phyloP scores from a whole-genome alignment of 2,113 vertebrate species.

The Theristicus caerulescens region DNA sequence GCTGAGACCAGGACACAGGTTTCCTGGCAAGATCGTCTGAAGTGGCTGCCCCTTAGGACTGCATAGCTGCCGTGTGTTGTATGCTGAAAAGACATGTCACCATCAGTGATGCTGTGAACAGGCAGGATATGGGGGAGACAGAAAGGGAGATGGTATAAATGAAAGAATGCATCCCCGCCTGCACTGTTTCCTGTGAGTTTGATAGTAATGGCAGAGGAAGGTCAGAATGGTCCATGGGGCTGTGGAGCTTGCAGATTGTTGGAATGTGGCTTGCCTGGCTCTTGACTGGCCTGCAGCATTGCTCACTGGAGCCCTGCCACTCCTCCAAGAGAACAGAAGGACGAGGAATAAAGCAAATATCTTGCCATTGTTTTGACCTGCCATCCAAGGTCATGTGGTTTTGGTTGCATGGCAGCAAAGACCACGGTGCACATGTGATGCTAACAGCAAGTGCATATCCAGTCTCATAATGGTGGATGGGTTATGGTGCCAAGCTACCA shows the following conservation, averaged over 20 bases:
- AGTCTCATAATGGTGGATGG: background rate
- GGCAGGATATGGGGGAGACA: background rate
- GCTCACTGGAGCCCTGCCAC: background rate
- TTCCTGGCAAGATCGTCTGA: background rate
- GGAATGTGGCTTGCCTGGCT: background rate
- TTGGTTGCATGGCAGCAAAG: background rate
- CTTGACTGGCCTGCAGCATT: background rate
- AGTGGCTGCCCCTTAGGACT: background rate
- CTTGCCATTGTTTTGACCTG: background rate
- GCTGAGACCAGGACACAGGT: no score
- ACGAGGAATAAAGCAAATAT: background rate
- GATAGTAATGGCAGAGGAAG: no score
- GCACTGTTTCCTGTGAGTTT: background rate
- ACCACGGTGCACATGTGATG: background rate
- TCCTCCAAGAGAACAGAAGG: fast-evolving
- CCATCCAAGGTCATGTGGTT: background rate
- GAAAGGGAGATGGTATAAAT: background rate
- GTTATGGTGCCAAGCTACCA: background rate
- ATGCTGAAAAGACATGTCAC: background rate
- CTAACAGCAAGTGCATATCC: background rate
- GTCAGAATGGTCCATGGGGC: background rate
- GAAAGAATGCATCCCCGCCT: background rate
- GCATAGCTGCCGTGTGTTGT: background rate
- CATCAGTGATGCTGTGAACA: background rate
- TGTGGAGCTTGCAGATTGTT: background rate